These are phyloP conservation scores for Ciconia boyciana DNA, from an alignment of 2,113 vertebrate species.

Conservation along the genomic window DNA sequence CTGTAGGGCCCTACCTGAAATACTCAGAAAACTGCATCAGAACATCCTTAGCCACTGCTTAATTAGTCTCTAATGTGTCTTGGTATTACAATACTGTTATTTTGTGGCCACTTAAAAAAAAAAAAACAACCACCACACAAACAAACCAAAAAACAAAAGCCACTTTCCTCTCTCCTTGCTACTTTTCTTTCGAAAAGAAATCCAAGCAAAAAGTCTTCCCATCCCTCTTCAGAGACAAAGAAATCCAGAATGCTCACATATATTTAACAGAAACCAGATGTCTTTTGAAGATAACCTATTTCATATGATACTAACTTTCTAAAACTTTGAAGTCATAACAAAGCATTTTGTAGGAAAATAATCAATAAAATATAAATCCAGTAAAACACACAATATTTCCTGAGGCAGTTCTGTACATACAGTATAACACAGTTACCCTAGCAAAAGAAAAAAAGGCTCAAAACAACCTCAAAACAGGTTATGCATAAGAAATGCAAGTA, in stretches of 20 bases:
- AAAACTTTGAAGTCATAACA: background rate
- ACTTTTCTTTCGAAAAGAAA: background rate
- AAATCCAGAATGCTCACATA: background rate
- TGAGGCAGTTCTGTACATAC: background rate
- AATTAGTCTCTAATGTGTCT: background rate
- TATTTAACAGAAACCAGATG: background rate
- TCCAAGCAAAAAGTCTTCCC: background rate
- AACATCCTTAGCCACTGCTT: background rate
- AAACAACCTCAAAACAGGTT: background rate
- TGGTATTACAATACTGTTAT: background rate
- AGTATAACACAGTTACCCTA: background rate
- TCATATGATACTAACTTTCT: background rate
- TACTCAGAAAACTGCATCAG: background rate
- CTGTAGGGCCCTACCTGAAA: background rate
- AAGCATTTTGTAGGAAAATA: background rate
- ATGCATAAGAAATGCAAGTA: background rate
- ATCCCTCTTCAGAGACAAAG: background rate
- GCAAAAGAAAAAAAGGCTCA: background rate
- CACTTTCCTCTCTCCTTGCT: background rate
- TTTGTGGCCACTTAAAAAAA: background rate
- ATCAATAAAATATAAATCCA: background rate
- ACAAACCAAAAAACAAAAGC: background rate
- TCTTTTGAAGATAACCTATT: background rate
- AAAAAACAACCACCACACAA: background rate
- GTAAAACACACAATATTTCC: background rate